Conservation (phyloP, 2,888 invertebrate species). For the Leptothorax acervorum region DNA sequence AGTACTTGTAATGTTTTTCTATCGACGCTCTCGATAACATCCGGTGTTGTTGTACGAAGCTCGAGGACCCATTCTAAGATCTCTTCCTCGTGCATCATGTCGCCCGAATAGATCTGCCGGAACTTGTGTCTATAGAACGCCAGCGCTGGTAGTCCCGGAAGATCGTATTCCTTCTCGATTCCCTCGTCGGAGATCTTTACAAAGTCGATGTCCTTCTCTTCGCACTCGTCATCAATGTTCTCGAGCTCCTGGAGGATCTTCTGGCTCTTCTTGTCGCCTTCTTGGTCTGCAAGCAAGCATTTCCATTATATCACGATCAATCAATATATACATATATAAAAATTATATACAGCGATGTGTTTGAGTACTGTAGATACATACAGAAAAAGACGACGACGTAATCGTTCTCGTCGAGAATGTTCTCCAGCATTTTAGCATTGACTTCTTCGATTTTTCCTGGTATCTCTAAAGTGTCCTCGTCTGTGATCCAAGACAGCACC, state of each 20-base stretch:
- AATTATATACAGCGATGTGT: not conserved
- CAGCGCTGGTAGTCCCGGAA: conserved; percentile 92
- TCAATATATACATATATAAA: too few relatives aligned
- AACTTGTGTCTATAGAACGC: conserved; percentile 96
- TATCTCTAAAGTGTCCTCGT: conserved; percentile 95
- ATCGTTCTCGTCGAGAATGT: conserved; percentile 94
- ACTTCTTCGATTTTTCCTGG: conserved; percentile 98
- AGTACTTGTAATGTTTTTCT: conserved; percentile 95
- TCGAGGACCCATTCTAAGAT: conserved; percentile 96
- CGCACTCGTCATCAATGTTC: conserved; percentile 97
- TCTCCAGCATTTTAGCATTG: conserved; percentile 95
- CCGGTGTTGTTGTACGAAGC: conserved; percentile 93
- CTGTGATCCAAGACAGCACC: conserved; percentile 96
- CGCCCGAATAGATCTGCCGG: conserved; percentile 94
- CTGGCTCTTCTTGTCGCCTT: conserved; percentile 95
- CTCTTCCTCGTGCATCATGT: conserved; percentile 96
- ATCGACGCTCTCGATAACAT: conserved; percentile 96
- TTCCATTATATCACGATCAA: not conserved
- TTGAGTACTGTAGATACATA: conserved; percentile 86
- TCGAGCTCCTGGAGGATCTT: conserved; percentile 95
- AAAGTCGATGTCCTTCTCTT: conserved; percentile 96
- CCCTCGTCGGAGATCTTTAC: conserved; percentile 96
- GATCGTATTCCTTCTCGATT: conserved; percentile 94
- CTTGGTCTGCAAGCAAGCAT: conserved; percentile 89
- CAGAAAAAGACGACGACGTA: conserved; percentile 97